Conservation (phyloP, 2,888 invertebrate species). For the Philopedon plagiatum region DNA sequence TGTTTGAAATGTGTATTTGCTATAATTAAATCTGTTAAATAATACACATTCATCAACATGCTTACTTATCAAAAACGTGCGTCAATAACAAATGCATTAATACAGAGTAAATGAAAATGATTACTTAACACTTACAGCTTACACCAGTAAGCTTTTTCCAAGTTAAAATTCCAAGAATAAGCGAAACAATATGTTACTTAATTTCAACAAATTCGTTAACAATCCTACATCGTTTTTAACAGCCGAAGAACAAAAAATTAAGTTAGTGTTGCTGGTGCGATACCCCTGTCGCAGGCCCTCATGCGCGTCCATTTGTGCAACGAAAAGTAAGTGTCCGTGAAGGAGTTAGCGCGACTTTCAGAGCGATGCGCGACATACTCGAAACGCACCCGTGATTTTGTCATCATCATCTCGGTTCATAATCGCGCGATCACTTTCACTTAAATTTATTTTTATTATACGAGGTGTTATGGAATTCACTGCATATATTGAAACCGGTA, state of each 20-base stretch:
- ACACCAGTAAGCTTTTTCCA: too few relatives aligned
- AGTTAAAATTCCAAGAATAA: slow-evolving; percentile 2
- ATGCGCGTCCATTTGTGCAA: slow-evolving; percentile 38
- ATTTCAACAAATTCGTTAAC: slow-evolving; percentile 23
- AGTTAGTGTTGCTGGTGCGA: slow-evolving; percentile 16
- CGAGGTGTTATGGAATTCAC: too few relatives aligned
- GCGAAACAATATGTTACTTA: slow-evolving; percentile 20
- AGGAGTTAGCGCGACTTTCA: slow-evolving; percentile 36
- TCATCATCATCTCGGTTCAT: slow-evolving; percentile 7
- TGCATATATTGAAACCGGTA: too few relatives aligned
- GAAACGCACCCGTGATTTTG: slow-evolving; percentile 11
- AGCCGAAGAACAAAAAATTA: slow-evolving; percentile 13
- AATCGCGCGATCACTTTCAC: slow-evolving; percentile 23
- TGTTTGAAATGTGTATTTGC: too few relatives aligned
- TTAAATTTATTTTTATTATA: neutral
- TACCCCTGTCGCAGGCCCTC: neutral
- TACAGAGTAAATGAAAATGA: too few relatives aligned
- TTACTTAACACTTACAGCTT: too few relatives aligned
- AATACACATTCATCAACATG: too few relatives aligned
- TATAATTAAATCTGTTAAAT: too few relatives aligned
- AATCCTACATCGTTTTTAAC: slow-evolving; percentile 13
- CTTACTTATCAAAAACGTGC: too few relatives aligned
- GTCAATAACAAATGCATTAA: too few relatives aligned
- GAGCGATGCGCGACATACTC: slow-evolving; percentile 25
- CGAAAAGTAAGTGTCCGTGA: slow-evolving; percentile 31